Percentiles rank a stretch among this genome's conserved stretches.
These are phyloP conservation scores for Asobara japonica DNA, from an alignment of 1,140 invertebrate genomes.

Conservation along the genomic window DNA sequence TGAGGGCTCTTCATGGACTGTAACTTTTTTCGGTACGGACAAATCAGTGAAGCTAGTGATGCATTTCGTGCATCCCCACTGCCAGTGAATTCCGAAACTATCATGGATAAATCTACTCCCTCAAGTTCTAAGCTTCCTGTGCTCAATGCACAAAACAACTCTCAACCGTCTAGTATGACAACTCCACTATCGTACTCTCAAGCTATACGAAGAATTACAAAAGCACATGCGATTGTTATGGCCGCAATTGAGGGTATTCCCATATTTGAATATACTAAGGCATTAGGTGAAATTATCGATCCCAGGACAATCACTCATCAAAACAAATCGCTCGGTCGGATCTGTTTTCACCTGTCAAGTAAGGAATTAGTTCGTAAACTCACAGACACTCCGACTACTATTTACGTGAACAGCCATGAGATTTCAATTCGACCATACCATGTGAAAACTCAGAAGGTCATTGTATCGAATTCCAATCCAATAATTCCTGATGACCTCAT, in stretches of 20 bases:
- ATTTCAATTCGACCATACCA: not conserved
- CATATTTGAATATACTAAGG: not conserved
- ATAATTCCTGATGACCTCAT: not conserved
- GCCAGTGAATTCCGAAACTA: too few relatives aligned
- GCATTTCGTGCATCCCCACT: too few relatives aligned
- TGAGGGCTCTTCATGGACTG: too few relatives aligned
- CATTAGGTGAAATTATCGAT: not conserved
- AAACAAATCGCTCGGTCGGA: not conserved
- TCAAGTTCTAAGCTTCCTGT: too few relatives aligned
- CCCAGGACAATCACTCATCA: not conserved
- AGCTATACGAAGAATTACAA: not conserved
- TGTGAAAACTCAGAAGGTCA: not conserved
- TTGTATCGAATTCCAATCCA: not conserved
- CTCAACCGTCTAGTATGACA: too few relatives aligned
- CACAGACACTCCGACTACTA: not conserved
- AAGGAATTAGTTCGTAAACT: not conserved
- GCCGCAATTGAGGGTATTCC: not conserved
- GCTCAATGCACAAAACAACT: too few relatives aligned
- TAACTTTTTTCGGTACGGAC: too few relatives aligned
- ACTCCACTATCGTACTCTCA: not conserved
- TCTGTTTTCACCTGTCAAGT: not conserved
- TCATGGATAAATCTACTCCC: too few relatives aligned
- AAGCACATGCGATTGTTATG: not conserved
- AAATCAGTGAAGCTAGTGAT: too few relatives aligned
- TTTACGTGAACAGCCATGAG: not conserved